phyloP scores from a whole-genome alignment of 2,888 invertebrate genomes.

The Stenichneumon culpator region DNA sequence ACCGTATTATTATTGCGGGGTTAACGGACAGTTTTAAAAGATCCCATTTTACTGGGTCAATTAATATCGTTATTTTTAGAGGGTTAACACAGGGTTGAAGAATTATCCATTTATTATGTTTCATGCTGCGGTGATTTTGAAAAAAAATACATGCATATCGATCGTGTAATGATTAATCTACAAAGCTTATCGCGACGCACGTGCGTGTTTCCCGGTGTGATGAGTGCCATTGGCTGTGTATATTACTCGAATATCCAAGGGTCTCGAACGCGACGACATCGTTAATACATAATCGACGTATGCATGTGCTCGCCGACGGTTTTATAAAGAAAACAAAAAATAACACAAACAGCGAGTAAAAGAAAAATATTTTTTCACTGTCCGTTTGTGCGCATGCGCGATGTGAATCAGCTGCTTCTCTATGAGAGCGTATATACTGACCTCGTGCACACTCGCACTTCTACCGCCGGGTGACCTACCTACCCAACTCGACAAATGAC shows the following conservation, averaged over 20 bases:
- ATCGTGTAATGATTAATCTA: neutral
- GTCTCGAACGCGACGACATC: neutral
- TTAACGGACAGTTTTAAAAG: no score
- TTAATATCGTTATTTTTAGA: no score
- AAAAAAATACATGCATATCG: neutral
- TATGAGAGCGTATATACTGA: neutral
- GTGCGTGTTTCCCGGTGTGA: neutral
- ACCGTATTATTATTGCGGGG: no score
- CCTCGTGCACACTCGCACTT: neutral
- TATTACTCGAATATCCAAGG: neutral
- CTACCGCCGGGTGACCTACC: constrained; percentile 28
- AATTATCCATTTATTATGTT: neutral
- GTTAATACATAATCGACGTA: neutral
- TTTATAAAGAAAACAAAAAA: neutral
- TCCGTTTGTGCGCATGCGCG: neutral
- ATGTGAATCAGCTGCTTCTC: constrained; percentile 39
- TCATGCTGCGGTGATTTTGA: neutral
- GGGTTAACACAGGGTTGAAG: no score
- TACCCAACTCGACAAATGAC: constrained; percentile 29
- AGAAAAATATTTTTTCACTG: constrained; percentile 10
- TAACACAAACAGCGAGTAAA: neutral
- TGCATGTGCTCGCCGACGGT: neutral
- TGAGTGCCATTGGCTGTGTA: neutral
- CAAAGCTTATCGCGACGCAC: neutral
- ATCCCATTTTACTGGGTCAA: no score